A percentile compares a stretch with the other conserved stretches of the same genome.
Conservation (phyloP, 2,113 vertebrate species). For the Platycercus adscitus region DNA sequence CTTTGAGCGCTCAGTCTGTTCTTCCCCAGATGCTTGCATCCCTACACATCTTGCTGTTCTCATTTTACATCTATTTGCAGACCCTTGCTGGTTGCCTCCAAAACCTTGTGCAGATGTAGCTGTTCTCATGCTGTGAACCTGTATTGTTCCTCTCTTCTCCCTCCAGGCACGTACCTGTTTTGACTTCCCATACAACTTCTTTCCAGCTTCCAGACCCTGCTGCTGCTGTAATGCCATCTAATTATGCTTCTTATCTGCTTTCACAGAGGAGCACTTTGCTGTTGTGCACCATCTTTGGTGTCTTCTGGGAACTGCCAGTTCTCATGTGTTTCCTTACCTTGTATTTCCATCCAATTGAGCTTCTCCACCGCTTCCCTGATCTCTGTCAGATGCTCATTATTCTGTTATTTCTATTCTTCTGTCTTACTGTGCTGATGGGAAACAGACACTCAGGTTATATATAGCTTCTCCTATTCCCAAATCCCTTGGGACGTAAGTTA, state of each 20-base stretch:
- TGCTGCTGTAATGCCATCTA: not conserved
- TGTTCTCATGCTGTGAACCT: not conserved
- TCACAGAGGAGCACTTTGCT: conserved; percentile 27
- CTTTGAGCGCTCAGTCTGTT: rapidly evolving
- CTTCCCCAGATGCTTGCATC: not conserved
- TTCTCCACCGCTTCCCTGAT: not conserved
- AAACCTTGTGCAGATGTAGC: not conserved
- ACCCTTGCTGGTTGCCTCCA: not conserved
- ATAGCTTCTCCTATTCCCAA: not conserved
- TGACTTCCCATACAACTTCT: not conserved
- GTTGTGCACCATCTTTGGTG: conserved; percentile 27
- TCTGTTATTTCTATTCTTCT: not conserved
- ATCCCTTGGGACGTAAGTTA: not conserved
- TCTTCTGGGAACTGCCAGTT: conserved; percentile 51
- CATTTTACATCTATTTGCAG: not conserved
- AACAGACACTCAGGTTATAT: not conserved
- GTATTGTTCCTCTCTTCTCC: not conserved
- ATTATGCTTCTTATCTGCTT: conserved; percentile 58
- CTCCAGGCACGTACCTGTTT: not conserved
- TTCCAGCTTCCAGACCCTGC: not conserved
- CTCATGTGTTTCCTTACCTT: not conserved
- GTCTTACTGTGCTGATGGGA: not conserved
- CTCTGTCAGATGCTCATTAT: conserved; percentile 38
- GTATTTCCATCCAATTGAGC: not conserved
- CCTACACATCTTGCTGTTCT: not conserved